A percentile compares a stretch with the other conserved stretches of the same genome.
These are phyloP conservation scores for Drosophila auraria DNA, from an alignment of 1,140 invertebrate species.

Conservation along the genomic window DNA sequence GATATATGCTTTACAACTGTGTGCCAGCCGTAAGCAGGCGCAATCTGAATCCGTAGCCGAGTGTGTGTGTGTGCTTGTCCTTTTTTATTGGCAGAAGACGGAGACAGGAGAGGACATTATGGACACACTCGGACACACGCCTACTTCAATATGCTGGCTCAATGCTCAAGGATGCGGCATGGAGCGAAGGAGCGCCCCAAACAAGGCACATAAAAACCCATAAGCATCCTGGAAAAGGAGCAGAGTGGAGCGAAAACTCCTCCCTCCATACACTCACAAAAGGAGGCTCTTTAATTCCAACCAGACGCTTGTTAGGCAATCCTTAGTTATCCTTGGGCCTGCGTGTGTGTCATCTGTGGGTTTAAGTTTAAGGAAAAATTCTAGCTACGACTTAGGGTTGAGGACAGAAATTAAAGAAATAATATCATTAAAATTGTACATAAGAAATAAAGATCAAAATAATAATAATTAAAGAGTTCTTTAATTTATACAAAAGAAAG, in stretches of 20 bases:
- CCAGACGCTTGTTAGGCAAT: conserved; percentile 32
- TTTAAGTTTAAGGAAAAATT: background rate
- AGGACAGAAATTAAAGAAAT: background rate
- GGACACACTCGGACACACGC: conserved; percentile 65
- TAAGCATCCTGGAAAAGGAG: conserved; percentile 59
- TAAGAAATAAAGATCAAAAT: background rate
- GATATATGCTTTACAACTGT: conserved; percentile 79
- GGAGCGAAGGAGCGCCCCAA: conserved; percentile 40
- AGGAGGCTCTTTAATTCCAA: conserved; percentile 19
- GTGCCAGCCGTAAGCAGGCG: conserved; percentile 53
- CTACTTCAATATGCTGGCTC: conserved; percentile 76
- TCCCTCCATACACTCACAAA: conserved; percentile 9
- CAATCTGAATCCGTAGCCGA: conserved; percentile 29
- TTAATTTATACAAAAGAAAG: too few relatives aligned
- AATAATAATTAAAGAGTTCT: too few relatives aligned
- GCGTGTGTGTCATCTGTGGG: conserved; percentile 2
- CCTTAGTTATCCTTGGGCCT: conserved; percentile 5
- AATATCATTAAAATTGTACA: background rate
- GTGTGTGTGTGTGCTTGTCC: conserved; percentile 26
- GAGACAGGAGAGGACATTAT: conserved; percentile 51
- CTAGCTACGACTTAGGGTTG: background rate
- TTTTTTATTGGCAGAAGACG: conserved; percentile 64
- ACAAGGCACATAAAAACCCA: conserved; percentile 80
- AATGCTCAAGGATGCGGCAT: conserved; percentile 45
- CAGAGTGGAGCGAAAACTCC: conserved; percentile 24